A percentile compares a stretch with the other conserved stretches of the same genome.
Evolutionary conservation across 2,113 vertebrate genomes (phyloP).

Genomic region (Talpa occidentalis): DNA sequence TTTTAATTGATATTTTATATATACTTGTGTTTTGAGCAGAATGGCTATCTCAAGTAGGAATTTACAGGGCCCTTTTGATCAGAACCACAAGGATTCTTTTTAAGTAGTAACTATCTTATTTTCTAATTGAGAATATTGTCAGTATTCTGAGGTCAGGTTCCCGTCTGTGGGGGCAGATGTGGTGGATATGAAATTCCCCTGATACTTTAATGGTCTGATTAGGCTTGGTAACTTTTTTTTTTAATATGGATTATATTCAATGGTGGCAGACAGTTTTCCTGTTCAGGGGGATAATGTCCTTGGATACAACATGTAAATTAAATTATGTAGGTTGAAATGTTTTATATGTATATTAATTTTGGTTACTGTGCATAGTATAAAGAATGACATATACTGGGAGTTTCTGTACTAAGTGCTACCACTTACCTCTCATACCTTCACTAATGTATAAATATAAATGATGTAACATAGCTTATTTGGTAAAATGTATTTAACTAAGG

Average conservation of each 20-base stretch:
- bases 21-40: conserved; percentile 15
- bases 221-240: background rate
- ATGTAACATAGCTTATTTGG: background rate
- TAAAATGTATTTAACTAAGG: too few relatives aligned
- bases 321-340: background rate
- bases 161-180: background rate
- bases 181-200: background rate
- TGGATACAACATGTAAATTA: background rate
- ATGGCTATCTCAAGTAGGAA: conserved; percentile 16
- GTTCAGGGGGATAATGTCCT: background rate
- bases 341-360: background rate
- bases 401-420: background rate
- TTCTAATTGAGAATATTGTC: background rate
- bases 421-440: background rate
- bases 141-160: background rate
- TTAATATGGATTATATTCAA: background rate
- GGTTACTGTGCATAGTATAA: background rate
- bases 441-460: background rate
- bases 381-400: background rate
- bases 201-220: conserved; percentile 2
- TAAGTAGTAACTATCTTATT: background rate
- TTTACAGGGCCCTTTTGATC: conserved; percentile 34
- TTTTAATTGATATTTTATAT: conserved; percentile 11
- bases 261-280: background rate
- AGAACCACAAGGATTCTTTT: conserved; percentile 33